These are phyloP conservation scores for Himantopus leucocephalus DNA, from an alignment of 2,113 vertebrate species.

Conservation along the genomic window DNA sequence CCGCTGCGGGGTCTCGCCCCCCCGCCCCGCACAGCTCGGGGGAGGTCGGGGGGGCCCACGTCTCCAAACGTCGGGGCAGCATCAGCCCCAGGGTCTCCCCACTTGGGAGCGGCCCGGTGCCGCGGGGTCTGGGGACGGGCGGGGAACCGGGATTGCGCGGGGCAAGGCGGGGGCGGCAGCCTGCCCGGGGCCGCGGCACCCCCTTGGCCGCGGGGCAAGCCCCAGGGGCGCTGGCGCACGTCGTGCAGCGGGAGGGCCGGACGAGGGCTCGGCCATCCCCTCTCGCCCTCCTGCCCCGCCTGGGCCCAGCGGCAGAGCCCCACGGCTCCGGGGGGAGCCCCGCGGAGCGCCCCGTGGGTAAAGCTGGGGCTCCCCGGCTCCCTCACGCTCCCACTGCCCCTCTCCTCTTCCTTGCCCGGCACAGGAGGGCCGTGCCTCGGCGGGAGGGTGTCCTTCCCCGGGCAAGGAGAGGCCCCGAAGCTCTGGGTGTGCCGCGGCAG, in stretches of 20 bases:
- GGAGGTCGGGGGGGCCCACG: too few relatives aligned
- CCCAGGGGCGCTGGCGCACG: background rate
- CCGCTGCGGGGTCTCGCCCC: background rate
- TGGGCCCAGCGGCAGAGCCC: background rate
- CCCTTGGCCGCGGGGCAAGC: background rate
- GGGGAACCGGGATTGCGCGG: accelerated
- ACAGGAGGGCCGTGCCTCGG: background rate
- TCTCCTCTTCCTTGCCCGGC: background rate
- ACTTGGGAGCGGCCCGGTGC: accelerated
- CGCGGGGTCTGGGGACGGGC: background rate
- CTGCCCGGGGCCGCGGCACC: background rate
- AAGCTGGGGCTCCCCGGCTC: background rate
- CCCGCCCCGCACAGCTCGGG: too few relatives aligned
- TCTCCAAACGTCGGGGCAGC: background rate
- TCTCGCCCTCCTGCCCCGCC: too few relatives aligned
- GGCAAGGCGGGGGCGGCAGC: background rate
- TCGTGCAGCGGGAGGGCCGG: background rate
- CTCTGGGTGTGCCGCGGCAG: background rate
- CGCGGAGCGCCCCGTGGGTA: background rate
- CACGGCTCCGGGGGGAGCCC: background rate
- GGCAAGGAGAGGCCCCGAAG: too few relatives aligned
- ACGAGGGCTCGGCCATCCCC: background rate
- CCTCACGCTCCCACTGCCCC: accelerated
- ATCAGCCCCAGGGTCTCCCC: too few relatives aligned
- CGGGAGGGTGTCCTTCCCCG: background rate